Conservation (phyloP, 1,140 invertebrate species). For the Contarinia nasturtii region DNA sequence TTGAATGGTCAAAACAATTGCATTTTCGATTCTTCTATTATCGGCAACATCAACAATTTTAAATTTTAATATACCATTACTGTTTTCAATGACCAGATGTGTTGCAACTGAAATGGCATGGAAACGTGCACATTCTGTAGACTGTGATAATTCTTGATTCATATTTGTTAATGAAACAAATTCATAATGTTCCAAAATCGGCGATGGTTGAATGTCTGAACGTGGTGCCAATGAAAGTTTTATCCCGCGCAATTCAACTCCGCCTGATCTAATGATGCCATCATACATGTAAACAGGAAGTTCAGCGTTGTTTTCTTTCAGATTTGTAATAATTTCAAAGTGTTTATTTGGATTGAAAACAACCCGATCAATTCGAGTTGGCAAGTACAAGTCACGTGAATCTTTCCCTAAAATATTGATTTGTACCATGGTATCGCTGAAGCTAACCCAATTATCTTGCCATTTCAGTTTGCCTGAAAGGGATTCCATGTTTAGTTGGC, state of each 20-base stretch:
- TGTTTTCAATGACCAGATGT: neutral
- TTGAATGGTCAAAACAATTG: neutral
- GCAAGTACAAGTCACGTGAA: constrained; percentile 60
- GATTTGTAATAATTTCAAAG: constrained; percentile 27
- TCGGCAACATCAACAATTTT: neutral
- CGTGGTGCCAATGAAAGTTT: constrained; percentile 77
- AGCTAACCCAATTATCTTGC: constrained; percentile 85
- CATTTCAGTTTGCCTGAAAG: constrained; percentile 49
- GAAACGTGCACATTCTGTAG: constrained; percentile 36
- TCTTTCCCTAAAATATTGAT: constrained; percentile 63
- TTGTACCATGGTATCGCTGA: constrained; percentile 87
- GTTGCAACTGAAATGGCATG: constrained; percentile 40
- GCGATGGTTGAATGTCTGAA: constrained; percentile 52
- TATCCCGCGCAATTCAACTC: constrained; percentile 75
- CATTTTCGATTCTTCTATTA: neutral
- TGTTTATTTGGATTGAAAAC: constrained; percentile 63
- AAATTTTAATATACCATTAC: neutral
- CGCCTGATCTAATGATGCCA: constrained; percentile 60
- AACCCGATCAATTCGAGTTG: constrained; percentile 65
- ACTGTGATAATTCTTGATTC: too few species aligned
- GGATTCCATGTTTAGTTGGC: constrained; percentile 39
- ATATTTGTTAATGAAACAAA: constrained; percentile 60
- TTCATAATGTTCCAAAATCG: constrained; percentile 61
- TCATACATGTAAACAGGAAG: constrained; percentile 29
- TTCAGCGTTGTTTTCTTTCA: constrained; percentile 18